phyloP scores from a whole-genome alignment of 1,140 invertebrate species.

The Globodera rostochiensis region DNA sequence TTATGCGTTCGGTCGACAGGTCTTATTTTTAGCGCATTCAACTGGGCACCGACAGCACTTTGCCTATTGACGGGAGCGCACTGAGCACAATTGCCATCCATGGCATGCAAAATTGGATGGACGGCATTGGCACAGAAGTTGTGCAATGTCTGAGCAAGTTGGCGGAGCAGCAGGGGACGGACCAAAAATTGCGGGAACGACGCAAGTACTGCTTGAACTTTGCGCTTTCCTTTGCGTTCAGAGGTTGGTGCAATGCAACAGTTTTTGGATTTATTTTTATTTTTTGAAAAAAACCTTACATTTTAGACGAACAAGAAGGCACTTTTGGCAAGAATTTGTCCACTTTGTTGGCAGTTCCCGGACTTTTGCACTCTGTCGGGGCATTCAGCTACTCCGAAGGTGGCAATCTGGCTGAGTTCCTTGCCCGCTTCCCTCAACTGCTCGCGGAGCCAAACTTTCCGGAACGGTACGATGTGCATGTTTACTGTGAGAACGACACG shows the following conservation, averaged over 20 bases:
- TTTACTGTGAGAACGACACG: slow-evolving; percentile 19
- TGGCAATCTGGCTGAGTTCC: background rate
- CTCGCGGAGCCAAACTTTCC: background rate
- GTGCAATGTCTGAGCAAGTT: background rate
- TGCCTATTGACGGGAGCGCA: background rate
- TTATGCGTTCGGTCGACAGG: too few species aligned
- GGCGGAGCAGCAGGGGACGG: too few species aligned
- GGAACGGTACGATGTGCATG: slow-evolving; percentile 15
- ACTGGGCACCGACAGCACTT: background rate
- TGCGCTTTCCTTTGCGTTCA: background rate
- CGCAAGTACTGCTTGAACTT: background rate
- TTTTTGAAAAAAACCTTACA: background rate
- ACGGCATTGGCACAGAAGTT: background rate
- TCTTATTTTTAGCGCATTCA: background rate
- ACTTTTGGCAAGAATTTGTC: slow-evolving; percentile 14
- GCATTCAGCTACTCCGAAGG: slow-evolving; percentile 10
- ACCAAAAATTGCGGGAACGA: background rate
- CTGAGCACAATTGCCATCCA: background rate
- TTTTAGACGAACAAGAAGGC: background rate
- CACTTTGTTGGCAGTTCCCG: background rate
- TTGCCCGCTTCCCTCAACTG: slow-evolving; percentile 6
- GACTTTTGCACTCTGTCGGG: background rate
- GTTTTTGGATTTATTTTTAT: background rate
- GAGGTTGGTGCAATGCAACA: background rate
- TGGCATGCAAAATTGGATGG: background rate